Conservation (phyloP, 2,888 invertebrate species). For the Agriopis marginaria region DNA sequence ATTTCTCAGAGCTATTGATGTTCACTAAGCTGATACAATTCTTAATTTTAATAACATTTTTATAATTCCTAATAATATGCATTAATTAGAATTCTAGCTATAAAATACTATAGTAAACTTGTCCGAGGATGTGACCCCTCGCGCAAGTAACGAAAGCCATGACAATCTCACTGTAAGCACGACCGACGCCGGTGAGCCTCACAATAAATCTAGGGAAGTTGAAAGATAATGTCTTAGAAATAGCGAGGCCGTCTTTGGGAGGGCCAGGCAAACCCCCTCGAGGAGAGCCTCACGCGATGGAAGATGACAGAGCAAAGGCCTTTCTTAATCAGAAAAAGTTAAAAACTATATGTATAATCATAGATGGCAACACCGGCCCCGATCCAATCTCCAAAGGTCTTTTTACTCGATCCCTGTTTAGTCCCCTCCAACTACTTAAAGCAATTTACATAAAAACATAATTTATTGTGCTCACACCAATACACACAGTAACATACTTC, state of each 20-base stretch:
- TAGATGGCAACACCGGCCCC: slow-evolving; percentile 54
- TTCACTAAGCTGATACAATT: slow-evolving; percentile 86
- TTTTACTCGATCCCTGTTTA: slow-evolving; percentile 74
- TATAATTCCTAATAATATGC: slow-evolving; percentile 84
- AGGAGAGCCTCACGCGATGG: slow-evolving; percentile 30
- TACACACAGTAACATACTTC: slow-evolving; percentile 71
- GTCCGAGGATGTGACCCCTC: slow-evolving; percentile 71
- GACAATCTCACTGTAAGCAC: slow-evolving; percentile 49
- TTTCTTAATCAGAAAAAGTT: slow-evolving; percentile 36
- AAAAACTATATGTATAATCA: slow-evolving; percentile 34
- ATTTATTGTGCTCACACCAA: slow-evolving; percentile 80
- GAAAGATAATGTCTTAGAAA: slow-evolving; percentile 40
- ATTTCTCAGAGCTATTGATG: slow-evolving; percentile 86
- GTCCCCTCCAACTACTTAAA: slow-evolving; percentile 75
- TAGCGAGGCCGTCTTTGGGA: slow-evolving; percentile 24
- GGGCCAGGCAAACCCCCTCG: slow-evolving; percentile 35
- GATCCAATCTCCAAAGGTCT: slow-evolving; percentile 57
- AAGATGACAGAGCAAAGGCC: slow-evolving; percentile 39
- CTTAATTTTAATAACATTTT: slow-evolving; percentile 84
- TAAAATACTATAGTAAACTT: slow-evolving; percentile 82
- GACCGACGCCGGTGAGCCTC: slow-evolving; percentile 42
- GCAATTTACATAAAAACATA: slow-evolving; percentile 67
- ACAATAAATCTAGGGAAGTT: slow-evolving; percentile 39
- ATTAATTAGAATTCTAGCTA: slow-evolving; percentile 86
- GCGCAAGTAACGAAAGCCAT: slow-evolving; percentile 56